Base-by-base conservation (phyloP, 2,888 invertebrate genomes). In the Metopia argyrocephala region DNA sequence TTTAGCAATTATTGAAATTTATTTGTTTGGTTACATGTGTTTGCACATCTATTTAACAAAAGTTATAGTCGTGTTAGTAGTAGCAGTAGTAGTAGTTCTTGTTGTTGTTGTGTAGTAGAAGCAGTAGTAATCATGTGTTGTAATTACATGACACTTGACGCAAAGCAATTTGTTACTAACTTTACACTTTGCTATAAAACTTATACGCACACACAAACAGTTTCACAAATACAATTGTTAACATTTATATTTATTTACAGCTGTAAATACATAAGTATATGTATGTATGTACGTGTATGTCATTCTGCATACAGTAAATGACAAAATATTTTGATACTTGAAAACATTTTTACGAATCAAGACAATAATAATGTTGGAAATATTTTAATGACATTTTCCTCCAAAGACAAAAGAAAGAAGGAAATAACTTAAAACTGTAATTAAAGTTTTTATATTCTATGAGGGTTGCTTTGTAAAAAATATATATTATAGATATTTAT, bases 71-170 rank as follows among this genome's bases (percentile, higher is more conserved):
- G 50, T 66, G n/a, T 5, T 48, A 50, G 28, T 20, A 61, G 25
- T 18, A 20, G 27, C n/a, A 25, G 23, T 65, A 12, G 21, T 18
- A 45, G 45, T 52, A 4, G 23, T 48, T n/a, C n/a, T n/a, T 54
- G 18, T 54, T 28, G 46, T 25, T 45, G 48, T 64, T 59, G n/a
- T 4, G 50, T 61, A 69, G 76, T 70, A 62, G 57, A 64, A 38
- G 70, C 57, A 31, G 76, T 73, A 76, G 84, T 80, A 83, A 82
- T 85, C 84, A 84, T 84, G 83, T 83, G 84, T 84, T 88, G 88
- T 89, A 88, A 88, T 88, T 89, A 89, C 89, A 89, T 85, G 87
- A 87, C 89, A 88, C 88, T 88, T 88, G 88, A 88, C 89, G 89
- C 89, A 86, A 86, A 88, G 88, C 89, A 89, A 88, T 89, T 89